A percentile compares a stretch with the other conserved stretches of the same genome.
phyloP scores from a whole-genome alignment of 2,113 vertebrate genomes.

The Hystrix brachyura region DNA sequence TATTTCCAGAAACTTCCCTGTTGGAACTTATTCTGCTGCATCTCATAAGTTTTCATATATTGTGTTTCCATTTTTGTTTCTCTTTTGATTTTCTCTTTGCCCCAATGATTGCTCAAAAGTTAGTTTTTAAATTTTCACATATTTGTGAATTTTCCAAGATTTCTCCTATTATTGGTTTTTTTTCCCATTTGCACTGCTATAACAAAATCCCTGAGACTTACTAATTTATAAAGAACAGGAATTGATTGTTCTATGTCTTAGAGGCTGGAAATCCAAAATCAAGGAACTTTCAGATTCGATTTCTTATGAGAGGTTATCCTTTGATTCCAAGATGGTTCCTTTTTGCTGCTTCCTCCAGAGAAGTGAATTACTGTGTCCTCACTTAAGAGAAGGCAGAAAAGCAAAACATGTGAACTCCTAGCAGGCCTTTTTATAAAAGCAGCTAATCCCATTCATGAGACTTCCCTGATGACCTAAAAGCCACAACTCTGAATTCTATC shows the following conservation, averaged over 20 bases:
- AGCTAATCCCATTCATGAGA: not conserved
- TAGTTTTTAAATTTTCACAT: not conserved
- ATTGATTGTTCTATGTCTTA: not conserved
- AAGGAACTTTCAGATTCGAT: not conserved
- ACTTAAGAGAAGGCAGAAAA: not conserved
- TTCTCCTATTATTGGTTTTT: not conserved
- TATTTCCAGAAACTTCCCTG: not conserved
- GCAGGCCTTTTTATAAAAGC: not conserved
- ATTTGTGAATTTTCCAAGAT: not conserved
- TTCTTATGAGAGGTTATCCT: not conserved
- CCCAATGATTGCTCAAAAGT: not conserved
- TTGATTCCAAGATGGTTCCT: not conserved
- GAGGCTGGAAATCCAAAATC: not conserved
- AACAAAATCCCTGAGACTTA: not conserved
- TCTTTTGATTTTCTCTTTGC: not conserved
- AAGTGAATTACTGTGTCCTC: not conserved
- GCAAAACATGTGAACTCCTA: not conserved
- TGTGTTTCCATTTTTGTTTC: not conserved
- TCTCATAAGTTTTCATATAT: not conserved
- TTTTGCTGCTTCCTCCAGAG: not conserved
- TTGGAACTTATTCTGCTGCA: not conserved
- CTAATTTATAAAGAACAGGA: not conserved
- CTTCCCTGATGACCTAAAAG: not conserved
- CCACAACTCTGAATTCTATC: not conserved
- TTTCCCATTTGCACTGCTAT: not conserved